phyloP scores from a whole-genome alignment of 2,113 vertebrate species.

The Fulica atra region DNA sequence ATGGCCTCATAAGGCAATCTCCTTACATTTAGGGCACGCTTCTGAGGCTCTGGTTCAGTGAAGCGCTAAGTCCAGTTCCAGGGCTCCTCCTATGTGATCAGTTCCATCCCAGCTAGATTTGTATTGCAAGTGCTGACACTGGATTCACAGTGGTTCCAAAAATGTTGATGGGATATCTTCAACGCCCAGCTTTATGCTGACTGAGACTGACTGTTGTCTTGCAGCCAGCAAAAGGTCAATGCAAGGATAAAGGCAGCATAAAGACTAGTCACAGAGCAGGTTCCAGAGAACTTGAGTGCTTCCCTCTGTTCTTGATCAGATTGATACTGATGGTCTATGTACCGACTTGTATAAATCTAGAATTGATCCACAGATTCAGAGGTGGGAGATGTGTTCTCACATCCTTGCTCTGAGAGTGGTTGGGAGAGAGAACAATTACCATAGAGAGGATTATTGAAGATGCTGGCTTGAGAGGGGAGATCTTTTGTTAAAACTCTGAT shows the following conservation, averaged over 20 bases:
- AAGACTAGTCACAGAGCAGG: not conserved
- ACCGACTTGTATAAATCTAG: not conserved
- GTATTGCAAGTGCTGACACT: not conserved
- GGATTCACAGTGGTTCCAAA: not conserved
- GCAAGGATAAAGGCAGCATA: not conserved
- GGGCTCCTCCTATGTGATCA: not conserved
- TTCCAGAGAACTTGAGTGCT: not conserved
- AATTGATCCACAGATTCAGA: not conserved
- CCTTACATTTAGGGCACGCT: not conserved
- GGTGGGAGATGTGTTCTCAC: not conserved
- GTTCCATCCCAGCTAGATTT: not conserved
- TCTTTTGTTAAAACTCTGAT: not conserved
- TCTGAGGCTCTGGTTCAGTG: not conserved
- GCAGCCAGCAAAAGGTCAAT: not conserved
- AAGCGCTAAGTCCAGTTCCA: not conserved
- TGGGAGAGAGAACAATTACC: not conserved
- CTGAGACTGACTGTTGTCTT: not conserved
- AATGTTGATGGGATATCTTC: not conserved
- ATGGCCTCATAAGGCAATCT: slow-evolving; percentile 34
- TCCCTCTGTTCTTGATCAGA: not conserved
- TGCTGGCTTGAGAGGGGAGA: not conserved
- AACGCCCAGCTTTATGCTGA: not conserved
- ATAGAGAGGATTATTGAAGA: not conserved
- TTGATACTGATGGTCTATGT: not conserved
- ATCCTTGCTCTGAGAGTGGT: not conserved